Conservation (phyloP, 53 echinoderm and acorn worm genomes). For the Holothuria leucospilota region DNA sequence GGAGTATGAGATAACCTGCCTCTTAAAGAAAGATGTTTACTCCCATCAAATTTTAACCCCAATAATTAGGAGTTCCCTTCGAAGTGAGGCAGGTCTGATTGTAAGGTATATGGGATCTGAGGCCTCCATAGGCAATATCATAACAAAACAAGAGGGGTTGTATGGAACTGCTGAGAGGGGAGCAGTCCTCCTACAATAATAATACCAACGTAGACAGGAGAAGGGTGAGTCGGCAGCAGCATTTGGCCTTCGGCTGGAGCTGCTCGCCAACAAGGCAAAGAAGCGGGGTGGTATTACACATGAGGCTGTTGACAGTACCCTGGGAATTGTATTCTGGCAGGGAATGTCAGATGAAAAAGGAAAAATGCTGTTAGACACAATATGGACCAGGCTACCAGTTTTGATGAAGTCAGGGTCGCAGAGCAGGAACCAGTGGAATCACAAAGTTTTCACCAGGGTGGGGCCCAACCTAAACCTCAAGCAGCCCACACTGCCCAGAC, state of each 20-base stretch:
- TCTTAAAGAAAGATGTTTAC: not conserved
- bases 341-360: not conserved
- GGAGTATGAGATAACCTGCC: too few relatives aligned
- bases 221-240: constrained; percentile 20
- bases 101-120: constrained; percentile 29
- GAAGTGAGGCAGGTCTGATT: constrained; percentile 19
- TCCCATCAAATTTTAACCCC: not conserved
- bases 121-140: not conserved
- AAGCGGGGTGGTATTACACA: not conserved
- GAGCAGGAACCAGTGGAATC: constrained; percentile 25
- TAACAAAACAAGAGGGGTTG: not conserved
- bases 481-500: not conserved
- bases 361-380: constrained; percentile 22
- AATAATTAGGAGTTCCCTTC: constrained; percentile 13
- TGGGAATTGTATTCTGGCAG: constrained; percentile 28
- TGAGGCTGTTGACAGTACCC: not conserved
- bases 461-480: too few relatives aligned
- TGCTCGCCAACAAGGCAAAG: not conserved
- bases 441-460: not conserved
- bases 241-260: constrained; percentile 10
- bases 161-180: constrained; percentile 42
- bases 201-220: not conserved
- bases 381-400: not conserved
- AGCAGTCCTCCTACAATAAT: constrained; percentile 40
- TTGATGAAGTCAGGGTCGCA: constrained; percentile 8